These are phyloP conservation scores for Perca schrenkii DNA, from an alignment of 2,113 vertebrate genomes.

Conservation along the genomic window DNA sequence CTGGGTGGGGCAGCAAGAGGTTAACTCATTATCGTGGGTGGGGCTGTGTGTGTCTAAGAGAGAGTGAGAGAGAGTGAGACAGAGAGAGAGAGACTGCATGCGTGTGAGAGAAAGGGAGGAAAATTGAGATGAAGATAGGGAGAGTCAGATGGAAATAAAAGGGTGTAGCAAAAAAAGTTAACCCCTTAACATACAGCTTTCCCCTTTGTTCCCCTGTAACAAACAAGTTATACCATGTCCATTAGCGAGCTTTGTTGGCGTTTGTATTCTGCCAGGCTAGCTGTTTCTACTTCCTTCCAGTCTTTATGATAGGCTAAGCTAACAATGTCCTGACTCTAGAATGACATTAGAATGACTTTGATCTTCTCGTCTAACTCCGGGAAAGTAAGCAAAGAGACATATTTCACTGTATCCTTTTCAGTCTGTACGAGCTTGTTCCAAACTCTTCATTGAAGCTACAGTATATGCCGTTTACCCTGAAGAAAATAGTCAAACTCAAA, in stretches of 20 bases:
- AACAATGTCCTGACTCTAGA: neutral
- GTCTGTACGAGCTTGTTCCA: neutral
- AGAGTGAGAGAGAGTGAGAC: slow-evolving; percentile 21
- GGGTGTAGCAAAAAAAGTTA: neutral
- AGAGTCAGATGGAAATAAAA: slow-evolving; percentile 29
- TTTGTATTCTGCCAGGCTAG: neutral
- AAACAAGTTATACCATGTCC: neutral
- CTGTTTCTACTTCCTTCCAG: neutral
- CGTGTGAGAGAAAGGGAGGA: slow-evolving; percentile 43
- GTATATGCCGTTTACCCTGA: neutral
- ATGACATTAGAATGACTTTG: neutral
- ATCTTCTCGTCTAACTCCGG: neutral
- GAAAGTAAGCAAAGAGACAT: neutral
- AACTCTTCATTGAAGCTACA: neutral
- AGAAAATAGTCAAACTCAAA: neutral
- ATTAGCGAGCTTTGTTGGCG: neutral
- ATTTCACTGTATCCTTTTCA: neutral
- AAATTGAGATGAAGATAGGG: slow-evolving; percentile 30
- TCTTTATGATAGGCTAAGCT: neutral
- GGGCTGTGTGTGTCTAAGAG: slow-evolving; percentile 52
- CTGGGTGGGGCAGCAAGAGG: slow-evolving; percentile 77
- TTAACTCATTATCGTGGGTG: slow-evolving; percentile 81
- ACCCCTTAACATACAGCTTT: slow-evolving; percentile 12
- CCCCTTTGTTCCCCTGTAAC: neutral
- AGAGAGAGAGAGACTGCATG: slow-evolving; percentile 15